Base-by-base conservation (phyloP, 2,797 vertebrate species). In the Antennarius maculatus region DNA sequence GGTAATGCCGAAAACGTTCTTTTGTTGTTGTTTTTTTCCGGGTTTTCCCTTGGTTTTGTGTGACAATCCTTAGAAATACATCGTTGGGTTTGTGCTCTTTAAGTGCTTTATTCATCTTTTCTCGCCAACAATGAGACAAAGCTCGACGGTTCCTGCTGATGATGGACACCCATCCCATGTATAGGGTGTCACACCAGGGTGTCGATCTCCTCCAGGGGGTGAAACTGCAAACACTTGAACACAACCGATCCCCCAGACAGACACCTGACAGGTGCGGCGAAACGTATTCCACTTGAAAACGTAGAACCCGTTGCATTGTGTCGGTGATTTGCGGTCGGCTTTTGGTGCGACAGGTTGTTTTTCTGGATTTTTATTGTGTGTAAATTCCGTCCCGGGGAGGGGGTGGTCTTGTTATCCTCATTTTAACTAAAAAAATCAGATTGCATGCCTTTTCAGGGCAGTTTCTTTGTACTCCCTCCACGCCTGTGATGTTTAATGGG, bases 401-500 rank as follows among this genome's bases (percentile, higher is more conserved):
- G 11, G 37, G 75, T 80, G 61, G 49, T 81, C 79, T 86, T 86
- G 81, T 86, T 88, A 81, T 88, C 75, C 74, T 76, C 66, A 52
- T 90, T 92, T 92, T 86, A 88, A 89, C 84, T 70, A 18, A 53
- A 18, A 53, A 86, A 89, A 85, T 91, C 80, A 66, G 76, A 88
- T 88, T 86, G 86, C 80, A 84, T 72, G 49, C 58, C 76, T 83
- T 86, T 87, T 90, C 78, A 84, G 57, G 52, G 37, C 63, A 23
- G 64, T 66, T 74, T 83, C 82, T 85, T 87, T 88, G 86, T 85
- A 51, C 28, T 11, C 79, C 39, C 67, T 62, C 84, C 85, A 83
- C 77, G 74, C 77, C 80, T 80, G 82, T 89, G 86, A 86, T 83
- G 88, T 82, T 91, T 87, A 89, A 90, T 91, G 88, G 88, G 82